Evolutionary conservation across 2,797 vertebrate genomes (phyloP), one percentile per base, ranked within the genome.

Genomic region (Sebastes kiyomatsui): DNA sequence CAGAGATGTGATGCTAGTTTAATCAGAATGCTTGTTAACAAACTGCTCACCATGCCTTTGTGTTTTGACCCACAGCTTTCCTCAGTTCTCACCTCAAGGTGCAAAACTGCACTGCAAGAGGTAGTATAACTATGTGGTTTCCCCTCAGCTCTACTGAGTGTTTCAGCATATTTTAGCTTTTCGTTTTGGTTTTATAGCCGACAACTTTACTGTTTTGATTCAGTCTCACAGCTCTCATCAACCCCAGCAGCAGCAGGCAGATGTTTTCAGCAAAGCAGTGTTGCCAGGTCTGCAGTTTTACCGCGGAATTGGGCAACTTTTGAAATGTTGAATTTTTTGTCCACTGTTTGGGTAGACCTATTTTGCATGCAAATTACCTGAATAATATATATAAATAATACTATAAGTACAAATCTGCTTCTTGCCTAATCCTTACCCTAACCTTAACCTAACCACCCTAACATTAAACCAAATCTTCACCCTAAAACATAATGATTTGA

Each of bases 21-120:
- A 72, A 88, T 85, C 68, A 66, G 22, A 77, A 30, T 42, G 69
- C 54, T 81, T 90, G 87, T 80, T 85, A 79, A 87, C 77, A 84
- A 76, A 65, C 81, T 74, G 78, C 77, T 88, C 27, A 28, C 18
- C n/a, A 16, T 58, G 38, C 56, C 69, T 13, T 72, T 64, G n/a
- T 61, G 23, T 59, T 79, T 74, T 60, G 25, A 72, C 30, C 73
- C 23, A 23, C 20, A 27, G 52, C 22, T 46, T 59, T 46, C 32
- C 23, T 35, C 38, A 56, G 49, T 35, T 8, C 46, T 83, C 33
- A 42, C 30, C 54, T 66, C 18, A 61, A 72, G 16, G 5, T n/a
- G 35, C 58, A 28, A 61, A 62, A 65, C 30, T 52, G 16, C 27
- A 5, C 14, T 46, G 28, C 7, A 35, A n/a, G 46, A 61, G 20